Percentiles rank a stretch among this genome's conserved stretches.
These are phyloP conservation scores for Mixornis gularis DNA, from an alignment of 2,113 vertebrate genomes.

Conservation along the genomic window DNA sequence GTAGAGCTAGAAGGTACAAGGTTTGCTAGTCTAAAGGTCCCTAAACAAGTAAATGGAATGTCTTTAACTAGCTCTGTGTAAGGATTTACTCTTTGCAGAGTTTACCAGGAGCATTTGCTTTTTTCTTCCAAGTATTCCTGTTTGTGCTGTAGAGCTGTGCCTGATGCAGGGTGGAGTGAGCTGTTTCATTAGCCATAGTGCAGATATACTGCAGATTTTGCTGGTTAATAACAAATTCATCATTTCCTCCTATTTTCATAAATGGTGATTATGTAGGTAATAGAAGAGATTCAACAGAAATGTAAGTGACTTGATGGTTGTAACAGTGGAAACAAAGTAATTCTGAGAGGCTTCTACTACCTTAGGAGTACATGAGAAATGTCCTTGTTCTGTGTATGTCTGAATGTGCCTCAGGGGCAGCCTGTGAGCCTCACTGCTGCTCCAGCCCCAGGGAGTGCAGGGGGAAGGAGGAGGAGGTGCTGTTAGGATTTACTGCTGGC, in stretches of 20 bases:
- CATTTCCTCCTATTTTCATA: not conserved
- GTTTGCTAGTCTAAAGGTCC: not conserved
- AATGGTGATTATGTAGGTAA: not conserved
- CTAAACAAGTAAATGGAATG: not conserved
- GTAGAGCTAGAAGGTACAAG: constrained; percentile 79
- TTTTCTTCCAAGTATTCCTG: not conserved
- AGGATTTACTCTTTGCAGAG: not conserved
- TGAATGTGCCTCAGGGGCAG: not conserved
- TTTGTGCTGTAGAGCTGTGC: not conserved
- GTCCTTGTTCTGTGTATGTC: not conserved
- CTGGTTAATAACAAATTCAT: not conserved
- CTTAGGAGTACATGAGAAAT: not conserved
- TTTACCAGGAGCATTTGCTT: not conserved
- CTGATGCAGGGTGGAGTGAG: not conserved
- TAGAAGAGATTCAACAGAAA: not conserved
- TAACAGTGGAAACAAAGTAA: not conserved
- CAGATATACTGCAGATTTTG: not conserved
- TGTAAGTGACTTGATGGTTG: not conserved
- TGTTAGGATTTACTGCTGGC: not conserved
- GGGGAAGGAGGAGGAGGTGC: not conserved
- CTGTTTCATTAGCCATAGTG: not conserved
- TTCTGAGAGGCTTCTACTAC: not conserved
- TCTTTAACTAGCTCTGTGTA: not conserved
- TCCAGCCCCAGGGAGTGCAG: not conserved
- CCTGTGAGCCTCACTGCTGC: not conserved